These are phyloP conservation scores for Pipistrellus pipistrellus DNA, from an alignment of 2,797 vertebrate genomes.

Conservation along the genomic window DNA sequence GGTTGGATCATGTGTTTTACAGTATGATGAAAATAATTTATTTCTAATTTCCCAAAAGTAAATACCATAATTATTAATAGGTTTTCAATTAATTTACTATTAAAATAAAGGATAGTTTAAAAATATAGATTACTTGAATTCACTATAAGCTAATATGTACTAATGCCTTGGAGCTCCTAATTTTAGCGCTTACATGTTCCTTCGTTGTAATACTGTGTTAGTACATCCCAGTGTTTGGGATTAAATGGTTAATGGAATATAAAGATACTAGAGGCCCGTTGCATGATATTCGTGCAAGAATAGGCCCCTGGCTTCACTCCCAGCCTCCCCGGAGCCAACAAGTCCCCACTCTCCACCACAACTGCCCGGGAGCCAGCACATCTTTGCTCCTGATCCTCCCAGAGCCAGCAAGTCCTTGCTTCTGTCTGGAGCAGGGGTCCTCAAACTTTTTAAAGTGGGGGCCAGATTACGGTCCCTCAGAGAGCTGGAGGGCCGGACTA, in stretches of 20 bases:
- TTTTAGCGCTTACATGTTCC: neutral
- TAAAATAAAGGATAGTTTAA: slow-evolving; percentile 1
- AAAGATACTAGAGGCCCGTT: neutral
- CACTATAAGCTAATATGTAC: neutral
- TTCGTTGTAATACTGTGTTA: slow-evolving; percentile 44
- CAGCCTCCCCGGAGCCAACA: too few species aligned
- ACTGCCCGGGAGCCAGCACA: too few species aligned
- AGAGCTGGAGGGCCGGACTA: too few species aligned
- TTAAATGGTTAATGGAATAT: slow-evolving; percentile 47
- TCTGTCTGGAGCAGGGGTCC: too few species aligned
- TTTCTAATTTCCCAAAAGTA: neutral
- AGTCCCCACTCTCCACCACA: too few species aligned
- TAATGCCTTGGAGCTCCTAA: neutral
- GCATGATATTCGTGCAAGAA: too few species aligned
- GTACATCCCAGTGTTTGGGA: neutral
- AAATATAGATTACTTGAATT: neutral
- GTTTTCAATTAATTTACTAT: slow-evolving; percentile 6
- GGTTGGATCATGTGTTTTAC: slow-evolving; percentile 87
- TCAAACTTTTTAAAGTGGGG: too few species aligned
- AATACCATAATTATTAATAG: neutral
- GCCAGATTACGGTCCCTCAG: too few species aligned
- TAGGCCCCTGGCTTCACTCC: too few species aligned
- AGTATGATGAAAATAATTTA: slow-evolving; percentile 44
- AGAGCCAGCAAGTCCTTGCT: too few species aligned
- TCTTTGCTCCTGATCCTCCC: too few species aligned